phyloP scores from a whole-genome alignment of 35 echinoderm and acorn worm genomes.

The Apostichopus californicus region DNA sequence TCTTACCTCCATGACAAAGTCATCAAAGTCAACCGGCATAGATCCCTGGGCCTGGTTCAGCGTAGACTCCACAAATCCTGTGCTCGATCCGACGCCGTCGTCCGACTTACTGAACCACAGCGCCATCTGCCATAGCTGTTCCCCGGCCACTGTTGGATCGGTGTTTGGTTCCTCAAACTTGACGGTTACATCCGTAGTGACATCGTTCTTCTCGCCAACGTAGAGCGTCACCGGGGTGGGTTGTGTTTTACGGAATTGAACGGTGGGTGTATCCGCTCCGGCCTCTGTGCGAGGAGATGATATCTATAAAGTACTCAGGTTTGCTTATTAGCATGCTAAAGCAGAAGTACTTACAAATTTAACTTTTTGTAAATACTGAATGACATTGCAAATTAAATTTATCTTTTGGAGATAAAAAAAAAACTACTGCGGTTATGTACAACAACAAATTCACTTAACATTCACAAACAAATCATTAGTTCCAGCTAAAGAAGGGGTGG shows the following conservation, averaged over 20 bases:
- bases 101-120: constrained; percentile 54
- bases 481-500: too few species aligned
- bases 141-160: constrained; percentile 25
- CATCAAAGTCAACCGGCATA: constrained; percentile 33
- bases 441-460: too few species aligned
- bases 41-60: constrained; percentile 29
- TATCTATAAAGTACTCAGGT: background rate
- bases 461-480: too few species aligned
- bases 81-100: background rate
- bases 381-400: too few species aligned
- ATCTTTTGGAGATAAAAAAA: too few species aligned
- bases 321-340: too few species aligned
- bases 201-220: constrained; percentile 36
- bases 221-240: constrained; percentile 45
- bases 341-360: too few species aligned
- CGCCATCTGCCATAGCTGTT: constrained; percentile 44
- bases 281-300: background rate
- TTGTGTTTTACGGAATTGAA: constrained; percentile 21
- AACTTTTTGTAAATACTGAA: too few species aligned
- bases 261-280: background rate
- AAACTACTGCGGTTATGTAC: too few species aligned
- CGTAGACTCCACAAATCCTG: background rate
- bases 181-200: constrained; percentile 35
- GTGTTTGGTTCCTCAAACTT: constrained; percentile 35
- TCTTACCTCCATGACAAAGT: constrained; percentile 34